phyloP scores from a whole-genome alignment of 1,140 invertebrate species.

The Trichogramma pretiosum region DNA sequence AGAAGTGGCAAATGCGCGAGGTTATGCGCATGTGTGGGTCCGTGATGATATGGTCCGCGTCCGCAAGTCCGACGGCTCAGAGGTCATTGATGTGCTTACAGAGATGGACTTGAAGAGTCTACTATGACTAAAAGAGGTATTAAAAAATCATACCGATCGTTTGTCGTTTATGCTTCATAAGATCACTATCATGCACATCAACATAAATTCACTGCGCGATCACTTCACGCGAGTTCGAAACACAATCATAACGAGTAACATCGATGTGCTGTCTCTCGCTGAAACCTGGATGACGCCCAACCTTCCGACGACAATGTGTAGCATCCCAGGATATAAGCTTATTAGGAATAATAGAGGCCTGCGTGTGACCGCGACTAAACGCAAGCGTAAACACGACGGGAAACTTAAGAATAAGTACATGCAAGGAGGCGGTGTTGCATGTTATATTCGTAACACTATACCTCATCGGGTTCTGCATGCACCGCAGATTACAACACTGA shows the following conservation, averaged over 20 bases:
- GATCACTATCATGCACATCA: too few species aligned
- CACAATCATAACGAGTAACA: too few species aligned
- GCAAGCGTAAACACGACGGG: too few species aligned
- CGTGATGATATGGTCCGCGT: neutral
- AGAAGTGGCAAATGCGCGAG: neutral
- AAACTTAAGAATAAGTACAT: too few species aligned
- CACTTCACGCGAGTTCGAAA: neutral
- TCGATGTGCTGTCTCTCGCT: neutral
- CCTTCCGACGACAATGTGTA: neutral
- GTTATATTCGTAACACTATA: neutral
- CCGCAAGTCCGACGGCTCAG: neutral
- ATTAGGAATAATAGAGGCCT: neutral
- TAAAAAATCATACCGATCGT: neutral
- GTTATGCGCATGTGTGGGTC: neutral
- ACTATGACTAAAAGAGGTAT: neutral
- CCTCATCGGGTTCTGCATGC: neutral
- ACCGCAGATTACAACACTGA: neutral
- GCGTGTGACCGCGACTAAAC: neutral
- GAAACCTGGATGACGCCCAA: neutral
- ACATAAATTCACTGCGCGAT: neutral
- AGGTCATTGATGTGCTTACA: neutral
- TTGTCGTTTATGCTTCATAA: too few species aligned
- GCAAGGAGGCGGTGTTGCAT: neutral
- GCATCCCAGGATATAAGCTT: neutral
- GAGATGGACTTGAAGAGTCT: neutral